Evolutionary conservation across 1,140 invertebrate genomes (phyloP), one percentile per base, ranked within the genome.

Genomic region (Carcinoscorpius rotundicauda): DNA sequence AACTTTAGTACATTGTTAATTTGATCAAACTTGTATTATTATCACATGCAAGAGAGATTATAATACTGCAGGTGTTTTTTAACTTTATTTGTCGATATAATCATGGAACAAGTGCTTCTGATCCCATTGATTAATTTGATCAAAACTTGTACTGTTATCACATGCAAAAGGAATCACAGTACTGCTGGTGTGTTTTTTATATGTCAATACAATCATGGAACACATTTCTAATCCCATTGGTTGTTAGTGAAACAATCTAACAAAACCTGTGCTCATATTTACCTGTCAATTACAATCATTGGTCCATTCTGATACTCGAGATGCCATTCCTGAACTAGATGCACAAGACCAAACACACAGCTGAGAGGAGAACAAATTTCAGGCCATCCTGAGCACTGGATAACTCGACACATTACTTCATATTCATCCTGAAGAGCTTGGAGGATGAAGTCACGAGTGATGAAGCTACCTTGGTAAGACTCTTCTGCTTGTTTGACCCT

Each of bases 241-340:
- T 63, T 48, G 4, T 29, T 50, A 9, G 60, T 69, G 55, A 61
- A 64, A 61, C 48, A 51, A 51, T 10, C 49, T 51, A 6, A 51
- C 49, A 61, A 29, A 29, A 29, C 29, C 29, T 29, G 29, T 9
- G 10, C 51, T 5, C 63, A 59, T 62, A 79, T 78, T 81, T 79
- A 95, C 91, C 87, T 89, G 77, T 97, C 93, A 68, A 97, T 85
- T 66, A 97, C 89, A 71, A 95, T 86, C 67, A 95, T 86, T 55
- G 93, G 92, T 59, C 92, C 92, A 78, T 91, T 89, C 75, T 91
- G 89, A 76, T 89, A 87, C 72, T 91, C 87, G 71, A 84, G 81
- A 75, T 89, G 85, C 73, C 87, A 87, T 56, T 89, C 85, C 70
- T 91, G 87, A 4, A 95, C 86, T n/a, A 71, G 66, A 10, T 75